Percentiles rank a stretch among this genome's conserved stretches.
phyloP scores from a whole-genome alignment of 1,140 invertebrate species.

The Cotesia typhae region DNA sequence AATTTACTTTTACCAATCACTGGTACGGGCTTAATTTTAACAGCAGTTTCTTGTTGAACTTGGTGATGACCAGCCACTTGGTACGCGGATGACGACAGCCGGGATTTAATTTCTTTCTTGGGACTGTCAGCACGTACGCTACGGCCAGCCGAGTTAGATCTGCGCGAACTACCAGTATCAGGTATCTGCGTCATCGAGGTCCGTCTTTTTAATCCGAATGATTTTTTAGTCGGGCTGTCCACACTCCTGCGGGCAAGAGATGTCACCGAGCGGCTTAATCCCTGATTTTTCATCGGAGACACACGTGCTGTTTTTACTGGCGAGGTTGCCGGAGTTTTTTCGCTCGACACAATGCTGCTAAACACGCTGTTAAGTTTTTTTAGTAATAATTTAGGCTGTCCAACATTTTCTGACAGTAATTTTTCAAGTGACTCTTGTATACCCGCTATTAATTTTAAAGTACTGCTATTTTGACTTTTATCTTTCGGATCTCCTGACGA shows the following conservation, averaged over 20 bases:
- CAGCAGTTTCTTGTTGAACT: constrained; percentile 22
- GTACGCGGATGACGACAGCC: constrained; percentile 43
- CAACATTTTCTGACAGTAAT: not conserved
- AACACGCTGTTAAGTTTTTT: constrained; percentile 25
- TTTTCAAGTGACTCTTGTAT: constrained; percentile 20
- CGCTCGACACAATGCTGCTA: not conserved
- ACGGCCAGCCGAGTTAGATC: constrained; percentile 7
- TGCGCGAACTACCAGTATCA: constrained; percentile 20
- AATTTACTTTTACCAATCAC: constrained; percentile 52
- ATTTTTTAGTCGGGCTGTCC: too few species aligned
- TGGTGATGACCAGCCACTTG: constrained; percentile 30
- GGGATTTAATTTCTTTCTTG: constrained; percentile 43
- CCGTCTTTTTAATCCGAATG: constrained; percentile 32
- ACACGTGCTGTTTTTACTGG: constrained; percentile 2
- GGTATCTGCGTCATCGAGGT: constrained; percentile 38
- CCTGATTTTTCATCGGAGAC: too few species aligned
- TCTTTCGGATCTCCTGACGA: too few species aligned
- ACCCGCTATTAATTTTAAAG: constrained; percentile 12
- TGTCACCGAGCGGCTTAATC: too few species aligned
- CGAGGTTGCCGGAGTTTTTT: not conserved
- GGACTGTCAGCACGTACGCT: constrained; percentile 35
- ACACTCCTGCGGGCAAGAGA: too few species aligned
- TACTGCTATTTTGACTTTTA: not conserved
- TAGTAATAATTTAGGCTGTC: constrained; percentile 10
- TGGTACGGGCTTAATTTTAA: constrained; percentile 39